These are phyloP conservation scores for Rhadinocentrus ornatus DNA, from an alignment of 2,797 vertebrate species.

Conservation along the genomic window DNA sequence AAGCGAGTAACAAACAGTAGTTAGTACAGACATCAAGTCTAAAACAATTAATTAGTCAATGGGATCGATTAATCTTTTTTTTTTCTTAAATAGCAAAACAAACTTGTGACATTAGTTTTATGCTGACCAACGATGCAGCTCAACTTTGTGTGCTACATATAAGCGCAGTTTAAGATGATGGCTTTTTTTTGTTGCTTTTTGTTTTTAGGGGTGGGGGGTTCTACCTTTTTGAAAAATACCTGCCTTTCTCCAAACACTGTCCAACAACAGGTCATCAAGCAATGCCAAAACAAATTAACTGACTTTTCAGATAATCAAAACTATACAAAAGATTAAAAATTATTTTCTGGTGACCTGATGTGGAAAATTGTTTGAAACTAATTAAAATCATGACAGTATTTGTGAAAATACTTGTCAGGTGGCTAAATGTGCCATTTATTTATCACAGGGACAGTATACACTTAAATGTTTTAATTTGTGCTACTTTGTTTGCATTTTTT, in stretches of 20 bases:
- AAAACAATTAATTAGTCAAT: not conserved
- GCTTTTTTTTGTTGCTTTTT: no score
- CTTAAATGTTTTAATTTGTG: not conserved
- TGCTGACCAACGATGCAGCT: not conserved
- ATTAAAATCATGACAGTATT: not conserved
- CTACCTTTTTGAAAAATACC: not conserved
- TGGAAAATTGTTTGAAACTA: not conserved
- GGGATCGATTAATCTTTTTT: not conserved
- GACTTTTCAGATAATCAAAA: not conserved
- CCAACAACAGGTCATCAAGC: not conserved
- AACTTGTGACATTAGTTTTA: not conserved
- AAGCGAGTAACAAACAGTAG: not conserved
- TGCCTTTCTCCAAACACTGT: not conserved
- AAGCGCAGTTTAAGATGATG: no score
- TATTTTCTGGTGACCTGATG: not conserved
- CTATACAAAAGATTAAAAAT: not conserved
- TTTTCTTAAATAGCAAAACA: not conserved
- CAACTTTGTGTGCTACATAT: not conserved
- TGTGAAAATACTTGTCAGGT: not conserved
- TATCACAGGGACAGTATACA: not conserved
- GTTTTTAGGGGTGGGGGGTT: not conserved
- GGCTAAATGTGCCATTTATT: not conserved
- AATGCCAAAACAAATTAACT: not conserved
- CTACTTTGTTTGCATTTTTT: not conserved
- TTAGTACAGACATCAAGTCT: not conserved